Conservation (phyloP, 2,888 invertebrate genomes). For the Scrobipalpa atriplicella region DNA sequence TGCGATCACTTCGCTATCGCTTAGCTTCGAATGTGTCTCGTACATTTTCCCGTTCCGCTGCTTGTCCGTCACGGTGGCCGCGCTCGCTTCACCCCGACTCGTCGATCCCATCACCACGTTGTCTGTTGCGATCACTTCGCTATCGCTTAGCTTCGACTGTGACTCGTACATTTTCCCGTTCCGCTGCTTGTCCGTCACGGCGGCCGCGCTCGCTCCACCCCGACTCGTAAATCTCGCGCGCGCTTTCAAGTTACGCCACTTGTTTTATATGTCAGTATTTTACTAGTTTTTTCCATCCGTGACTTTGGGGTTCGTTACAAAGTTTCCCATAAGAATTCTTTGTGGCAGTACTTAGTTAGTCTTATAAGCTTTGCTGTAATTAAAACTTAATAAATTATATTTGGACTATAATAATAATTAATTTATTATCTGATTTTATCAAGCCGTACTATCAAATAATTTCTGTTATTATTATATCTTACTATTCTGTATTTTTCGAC, state of each 20-base stretch:
- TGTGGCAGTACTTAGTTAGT: background rate
- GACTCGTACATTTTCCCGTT: constrained; percentile 2
- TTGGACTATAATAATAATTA: too few relatives aligned
- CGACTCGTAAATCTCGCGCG: constrained; percentile 41
- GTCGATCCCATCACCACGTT: too few relatives aligned
- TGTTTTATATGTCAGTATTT: constrained; percentile 23
- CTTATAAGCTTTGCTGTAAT: too few relatives aligned
- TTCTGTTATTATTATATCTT: too few relatives aligned
- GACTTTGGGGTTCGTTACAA: background rate
- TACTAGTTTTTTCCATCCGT: constrained; percentile 1
- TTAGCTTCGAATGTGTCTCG: too few relatives aligned
- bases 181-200: constrained; percentile 37
- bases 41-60: too few relatives aligned
- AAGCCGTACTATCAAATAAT: too few relatives aligned
- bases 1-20: background rate
- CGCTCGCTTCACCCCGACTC: too few relatives aligned
- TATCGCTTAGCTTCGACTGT: background rate
- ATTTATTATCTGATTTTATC: too few relatives aligned
- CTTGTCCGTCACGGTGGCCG: too few relatives aligned
- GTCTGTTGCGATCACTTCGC: background rate
- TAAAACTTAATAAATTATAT: too few relatives aligned
- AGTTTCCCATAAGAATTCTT: background rate
- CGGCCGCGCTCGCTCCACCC: constrained; percentile 34
- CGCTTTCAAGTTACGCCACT: constrained; percentile 40
- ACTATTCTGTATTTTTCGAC: too few relatives aligned